phyloP scores from a whole-genome alignment of 2,113 vertebrate genomes.

The Oncorhynchus masou region DNA sequence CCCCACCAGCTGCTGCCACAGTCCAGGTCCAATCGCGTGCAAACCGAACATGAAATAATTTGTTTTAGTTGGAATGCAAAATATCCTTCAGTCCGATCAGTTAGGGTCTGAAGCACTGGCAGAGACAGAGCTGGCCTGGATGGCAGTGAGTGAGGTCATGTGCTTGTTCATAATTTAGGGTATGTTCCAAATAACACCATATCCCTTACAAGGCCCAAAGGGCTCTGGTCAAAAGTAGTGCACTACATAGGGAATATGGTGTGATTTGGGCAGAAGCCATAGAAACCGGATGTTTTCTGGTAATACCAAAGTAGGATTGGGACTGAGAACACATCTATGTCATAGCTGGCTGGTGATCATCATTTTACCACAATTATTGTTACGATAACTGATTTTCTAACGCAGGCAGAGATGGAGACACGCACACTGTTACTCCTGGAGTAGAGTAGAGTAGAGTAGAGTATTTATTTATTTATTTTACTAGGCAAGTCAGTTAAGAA shows the following conservation, averaged over 20 bases:
- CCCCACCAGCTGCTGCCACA: neutral
- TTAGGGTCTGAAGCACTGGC: neutral
- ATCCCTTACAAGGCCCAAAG: no score
- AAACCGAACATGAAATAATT: neutral
- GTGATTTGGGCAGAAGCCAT: neutral
- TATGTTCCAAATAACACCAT: no score
- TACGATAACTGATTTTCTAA: neutral
- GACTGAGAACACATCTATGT: slow-evolving; percentile 13
- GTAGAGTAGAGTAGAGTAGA: no score
- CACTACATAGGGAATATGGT: neutral
- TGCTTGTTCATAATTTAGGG: no score
- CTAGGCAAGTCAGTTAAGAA: no score
- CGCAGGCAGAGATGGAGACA: no score
- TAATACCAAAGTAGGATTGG: slow-evolving; percentile 11
- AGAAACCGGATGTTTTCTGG: slow-evolving; percentile 13
- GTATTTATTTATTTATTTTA: no score
- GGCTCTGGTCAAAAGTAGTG: neutral
- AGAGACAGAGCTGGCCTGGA: neutral
- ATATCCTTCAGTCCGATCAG: slow-evolving; percentile 2
- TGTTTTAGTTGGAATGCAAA: neutral
- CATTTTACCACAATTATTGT: slow-evolving; percentile 7
- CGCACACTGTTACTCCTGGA: no score
- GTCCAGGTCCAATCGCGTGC: slow-evolving; percentile 5
- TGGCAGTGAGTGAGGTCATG: no score
- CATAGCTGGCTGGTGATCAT: slow-evolving; percentile 23